Evolutionary conservation across 2,888 invertebrate genomes (phyloP), one percentile per base, ranked within the genome.

Genomic region (Harpalus rufipes): DNA sequence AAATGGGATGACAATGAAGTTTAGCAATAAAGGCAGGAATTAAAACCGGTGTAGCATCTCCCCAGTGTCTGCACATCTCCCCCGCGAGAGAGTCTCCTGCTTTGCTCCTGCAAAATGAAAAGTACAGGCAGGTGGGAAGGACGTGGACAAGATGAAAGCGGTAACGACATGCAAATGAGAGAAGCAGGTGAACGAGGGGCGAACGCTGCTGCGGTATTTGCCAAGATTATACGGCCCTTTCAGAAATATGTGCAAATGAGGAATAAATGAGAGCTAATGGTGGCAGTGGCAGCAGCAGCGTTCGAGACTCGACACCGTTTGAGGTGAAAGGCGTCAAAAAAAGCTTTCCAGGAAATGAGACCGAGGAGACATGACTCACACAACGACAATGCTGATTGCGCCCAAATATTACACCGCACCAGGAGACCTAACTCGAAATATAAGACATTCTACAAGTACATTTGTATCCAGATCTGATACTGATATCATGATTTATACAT

Each of bases 121-220:
- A 88, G 87, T 87, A 87, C 87, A 72, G 88, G 87, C 88, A 88
- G 88, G 88, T 89, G 88, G 88, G 88, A 86, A 59, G 74, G 58
- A 58, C 82, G 58, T 82, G 82, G 78, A 78, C 84, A 80, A 82
- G 82, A 86, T 87, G 88, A 87, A 87, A 87, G 86, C 87, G 88
- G 88, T 88, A 89, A 89, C 88, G 88, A 88, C 88, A 89, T 89
- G 89, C 88, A 89, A 88, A 89, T 89, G 89, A 89, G 87, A 63
- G 58, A 86, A 41, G 41, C 84, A 61, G 68, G 65, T 14, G 41
- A 59, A 18, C 44, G 76, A 44, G 61, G 65, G 16, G 51, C 21
- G 18, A 3, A 18, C 14, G 39, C 56, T 39, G 10, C 65, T 58
- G 86, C 86, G 86, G 87, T 87, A 87, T 88, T 88, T 87, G 86